Evolutionary conservation across 2,113 vertebrate genomes (phyloP), one percentile per base, ranked within the genome.

Genomic region (Ptyas mucosa): DNA sequence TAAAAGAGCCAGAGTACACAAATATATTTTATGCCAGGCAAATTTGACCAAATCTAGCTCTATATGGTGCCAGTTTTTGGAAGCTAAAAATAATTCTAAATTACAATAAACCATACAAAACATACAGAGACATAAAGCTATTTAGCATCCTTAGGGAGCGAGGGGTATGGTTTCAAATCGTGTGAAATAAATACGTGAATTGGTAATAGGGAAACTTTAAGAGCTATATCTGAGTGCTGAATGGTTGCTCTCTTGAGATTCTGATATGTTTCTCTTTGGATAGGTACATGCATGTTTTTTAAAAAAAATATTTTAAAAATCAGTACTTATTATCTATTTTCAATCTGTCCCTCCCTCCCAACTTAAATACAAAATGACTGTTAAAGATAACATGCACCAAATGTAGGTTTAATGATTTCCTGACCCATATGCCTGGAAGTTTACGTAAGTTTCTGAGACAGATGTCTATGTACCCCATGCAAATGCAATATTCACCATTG

Each of bases 21-120:
- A 93, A 7, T 91, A 90, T 89, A 94, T 91, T 90, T 89, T 43
- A 92, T 51, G 39, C n/a, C 69, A 51, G 29, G 54, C 18, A 61
- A 58, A 34, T 21, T 1, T 75, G 86, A 89, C 75, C 39, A 93
- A 34, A 9, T 91, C 15, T 88, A 93, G 55, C 52, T 85, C 49
- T 92, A 92, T 88, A 26, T 55, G 51, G 12, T 91, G 54, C 14
- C n/a, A 89, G 55, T 93, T 90, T 20, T 61, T 64, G 86, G 51
- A 86, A 46, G 93, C 11, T 34, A 81, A 0, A 0, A 90, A 29
- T 39, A 39, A 54, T 86, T 85, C 94, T 58, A 61, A 93, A 94
- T 85, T 26, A 85, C 0, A 88, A n/a, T 81, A 43, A 81, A 81
- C 8, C 34, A 64, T 89, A 81, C 18, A 21, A 81, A 81, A 81